Evolutionary conservation across 2,888 invertebrate genomes (phyloP).

Genomic region (Imbricaverruca yamaguchii): DNA sequence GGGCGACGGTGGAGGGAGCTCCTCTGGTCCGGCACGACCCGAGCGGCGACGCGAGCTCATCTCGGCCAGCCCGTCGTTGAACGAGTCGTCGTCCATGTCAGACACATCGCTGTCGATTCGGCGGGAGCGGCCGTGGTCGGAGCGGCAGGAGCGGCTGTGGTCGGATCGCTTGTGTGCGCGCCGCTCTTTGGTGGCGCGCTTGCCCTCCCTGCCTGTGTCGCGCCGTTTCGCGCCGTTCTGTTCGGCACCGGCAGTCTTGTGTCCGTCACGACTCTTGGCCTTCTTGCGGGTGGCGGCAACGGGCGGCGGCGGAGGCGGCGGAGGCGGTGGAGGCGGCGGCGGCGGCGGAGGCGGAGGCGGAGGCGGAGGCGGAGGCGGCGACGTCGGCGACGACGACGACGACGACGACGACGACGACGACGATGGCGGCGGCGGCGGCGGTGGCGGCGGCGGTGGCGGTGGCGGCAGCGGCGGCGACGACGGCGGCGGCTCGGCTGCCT

Average conservation of each 20-base stretch:
- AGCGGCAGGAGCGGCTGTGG: background rate
- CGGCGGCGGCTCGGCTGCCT: too few species aligned
- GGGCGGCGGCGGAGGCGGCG: background rate
- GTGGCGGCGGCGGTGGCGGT: too few species aligned
- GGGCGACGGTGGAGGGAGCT: background rate
- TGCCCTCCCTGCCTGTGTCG: background rate
- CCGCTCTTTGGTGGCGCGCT: background rate
- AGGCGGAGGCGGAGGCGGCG: background rate
- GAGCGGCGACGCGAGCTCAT: background rate
- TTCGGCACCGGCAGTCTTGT: background rate
- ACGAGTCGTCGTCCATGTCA: slow-evolving; percentile 12
- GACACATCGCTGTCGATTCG: slow-evolving; percentile 11
- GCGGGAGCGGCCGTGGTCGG: background rate
- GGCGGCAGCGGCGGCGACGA: too few species aligned
- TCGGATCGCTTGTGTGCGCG: background rate
- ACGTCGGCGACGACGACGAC: too few species aligned
- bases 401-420: too few species aligned
- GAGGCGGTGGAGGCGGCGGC: background rate
- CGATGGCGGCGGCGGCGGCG: too few species aligned
- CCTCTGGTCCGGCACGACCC: background rate
- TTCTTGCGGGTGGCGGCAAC: background rate
- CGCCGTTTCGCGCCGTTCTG: background rate
- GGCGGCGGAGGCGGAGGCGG: background rate
- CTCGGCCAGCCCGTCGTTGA: slow-evolving; percentile 14
- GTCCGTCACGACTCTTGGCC: background rate